Conservation (phyloP, 2,797 vertebrate genomes). For the Apogon talboti region DNA sequence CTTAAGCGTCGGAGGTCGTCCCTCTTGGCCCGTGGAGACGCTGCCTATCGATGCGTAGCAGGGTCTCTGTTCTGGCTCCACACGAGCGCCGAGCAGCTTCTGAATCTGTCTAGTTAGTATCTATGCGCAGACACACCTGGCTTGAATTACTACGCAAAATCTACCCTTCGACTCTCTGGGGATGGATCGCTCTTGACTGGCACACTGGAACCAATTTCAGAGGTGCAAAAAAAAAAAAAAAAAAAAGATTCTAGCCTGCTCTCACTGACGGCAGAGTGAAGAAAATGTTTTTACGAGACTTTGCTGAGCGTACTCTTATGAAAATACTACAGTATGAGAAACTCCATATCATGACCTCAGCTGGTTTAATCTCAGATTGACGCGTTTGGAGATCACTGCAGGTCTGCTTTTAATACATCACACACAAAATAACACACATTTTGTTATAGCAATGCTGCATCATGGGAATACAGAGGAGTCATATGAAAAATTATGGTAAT, state of each 20-base stretch:
- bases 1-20: constrained; percentile 34
- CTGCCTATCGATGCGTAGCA: constrained; percentile 36
- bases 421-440: background rate
- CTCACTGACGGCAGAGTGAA: constrained; percentile 4
- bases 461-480: too few species aligned
- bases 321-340: constrained; percentile 3
- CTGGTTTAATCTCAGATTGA: background rate
- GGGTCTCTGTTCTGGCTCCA: constrained; percentile 51
- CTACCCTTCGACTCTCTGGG: too few species aligned
- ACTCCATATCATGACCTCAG: too few species aligned
- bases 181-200: constrained; percentile 49
- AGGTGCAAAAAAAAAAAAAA: constrained; percentile 31
- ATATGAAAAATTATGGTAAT: too few species aligned
- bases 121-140: constrained; percentile 61
- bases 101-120: constrained; percentile 55
- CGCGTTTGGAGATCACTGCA: background rate
- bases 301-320: too few species aligned
- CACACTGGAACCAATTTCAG: constrained; percentile 52
- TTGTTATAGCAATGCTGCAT: background rate
- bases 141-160: constrained; percentile 47
- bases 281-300: constrained; percentile 13
- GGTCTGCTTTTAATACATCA: background rate
- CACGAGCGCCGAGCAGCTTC: too few species aligned
- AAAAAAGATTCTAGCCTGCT: background rate
- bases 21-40: constrained; percentile 47